phyloP scores from a whole-genome alignment of 1,140 invertebrate genomes.

The Zaprionus davidi region DNA sequence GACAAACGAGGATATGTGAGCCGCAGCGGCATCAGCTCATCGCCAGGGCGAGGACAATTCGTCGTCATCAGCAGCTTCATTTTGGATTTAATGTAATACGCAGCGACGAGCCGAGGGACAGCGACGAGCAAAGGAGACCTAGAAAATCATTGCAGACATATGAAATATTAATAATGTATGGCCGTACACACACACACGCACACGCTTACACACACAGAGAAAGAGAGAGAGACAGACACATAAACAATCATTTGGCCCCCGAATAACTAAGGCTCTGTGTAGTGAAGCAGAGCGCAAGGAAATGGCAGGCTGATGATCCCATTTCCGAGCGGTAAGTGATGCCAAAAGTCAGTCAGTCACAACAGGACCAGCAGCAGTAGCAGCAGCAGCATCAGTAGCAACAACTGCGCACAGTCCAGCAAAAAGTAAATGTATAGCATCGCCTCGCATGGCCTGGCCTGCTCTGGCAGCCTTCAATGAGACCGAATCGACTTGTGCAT shows the following conservation, averaged over 20 bases:
- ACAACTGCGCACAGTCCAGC: conserved; percentile 25
- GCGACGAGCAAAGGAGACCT: conserved; percentile 49
- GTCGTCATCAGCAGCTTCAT: conserved; percentile 81
- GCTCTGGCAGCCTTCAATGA: conserved; percentile 64
- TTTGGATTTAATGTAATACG: conserved; percentile 82
- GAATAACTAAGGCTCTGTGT: conserved; percentile 67
- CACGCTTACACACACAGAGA: conserved; percentile 8
- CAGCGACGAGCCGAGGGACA: conserved; percentile 67
- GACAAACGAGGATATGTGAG: conserved; percentile 28
- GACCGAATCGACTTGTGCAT: conserved; percentile 75
- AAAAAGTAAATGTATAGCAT: conserved; percentile 37
- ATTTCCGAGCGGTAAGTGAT: conserved; percentile 84
- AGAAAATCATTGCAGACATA: conserved; percentile 81
- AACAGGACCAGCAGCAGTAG: conserved; percentile 39
- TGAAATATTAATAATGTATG: conserved; percentile 83
- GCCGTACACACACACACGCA: conserved; percentile 29
- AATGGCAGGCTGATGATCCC: conserved; percentile 84
- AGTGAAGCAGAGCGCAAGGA: conserved; percentile 75
- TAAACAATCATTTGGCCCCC: conserved; percentile 78
- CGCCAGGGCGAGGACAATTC: conserved; percentile 69
- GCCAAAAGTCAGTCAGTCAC: conserved; percentile 73
- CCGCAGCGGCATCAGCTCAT: not conserved
- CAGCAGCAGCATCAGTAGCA: conserved; percentile 9
- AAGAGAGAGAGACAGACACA: conserved; percentile 48
- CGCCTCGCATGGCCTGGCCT: not conserved